Base-by-base conservation (phyloP, 2,113 vertebrate genomes). In the Carassius gibelio region DNA sequence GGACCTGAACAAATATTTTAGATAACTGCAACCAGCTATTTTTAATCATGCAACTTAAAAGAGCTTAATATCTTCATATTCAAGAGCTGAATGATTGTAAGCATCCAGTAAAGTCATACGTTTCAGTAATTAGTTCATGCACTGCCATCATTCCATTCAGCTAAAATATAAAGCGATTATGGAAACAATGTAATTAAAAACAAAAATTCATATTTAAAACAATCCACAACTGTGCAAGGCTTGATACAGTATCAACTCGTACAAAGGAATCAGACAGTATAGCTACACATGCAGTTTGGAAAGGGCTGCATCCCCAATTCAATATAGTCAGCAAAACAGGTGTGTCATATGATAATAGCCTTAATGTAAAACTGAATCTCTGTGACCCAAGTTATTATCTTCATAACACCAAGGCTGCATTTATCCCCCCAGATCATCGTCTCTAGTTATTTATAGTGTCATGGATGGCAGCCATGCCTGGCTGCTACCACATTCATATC, bases 281-380 rank as follows among this genome's bases (percentile, higher is more conserved):
- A 14, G 15, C 52, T 55, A 5, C 52, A 45, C 23, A 45, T 11
- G 45, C 45, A 13, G 23, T 55, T 30, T 48, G 83, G 87, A 82
- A 57, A 4, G 84, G 87, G 78, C 85, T 88, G 50, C 86, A 69
- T 9, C 87, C 52, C 36, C 83, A 64, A 83, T 93, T 91, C 91
- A 57, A 88, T 89, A 36, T 72, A 90, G 92, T 95, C 94, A 95
- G 94, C 94, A 93, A 85, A 89, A 90, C 86, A 75, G 85, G 89
- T 89, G 89, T 85, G 86, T 89, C 87, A 91, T 91, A 89, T 90
- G 85, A 91, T 92, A 94, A 94, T 93, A 94, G 92, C 91, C 91
- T 93, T 92, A 93, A 84, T 77, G 64, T 62, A 66, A 74, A 80
- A 89, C 92, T 92, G 77, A 91, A 91, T 89, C 83, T 81, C 82